Base-by-base conservation (phyloP, 2,888 invertebrate species). In the Mesorhabditis spiculigera region DNA sequence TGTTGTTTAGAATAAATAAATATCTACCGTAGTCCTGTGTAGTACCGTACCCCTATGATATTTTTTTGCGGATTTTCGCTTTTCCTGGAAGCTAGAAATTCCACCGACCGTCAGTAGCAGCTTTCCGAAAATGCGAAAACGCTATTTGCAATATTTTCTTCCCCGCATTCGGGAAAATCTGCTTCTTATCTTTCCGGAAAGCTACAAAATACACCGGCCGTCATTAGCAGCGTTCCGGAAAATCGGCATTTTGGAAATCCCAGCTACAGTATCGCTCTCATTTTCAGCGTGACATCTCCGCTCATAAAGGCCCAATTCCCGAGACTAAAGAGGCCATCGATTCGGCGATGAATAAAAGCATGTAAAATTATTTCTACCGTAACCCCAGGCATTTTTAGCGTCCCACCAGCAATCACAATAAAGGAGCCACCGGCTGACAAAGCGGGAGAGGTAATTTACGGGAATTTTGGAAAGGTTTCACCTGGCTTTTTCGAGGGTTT, bases 311-410 rank as follows among this genome's bases (percentile, higher is more conserved):
- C 10, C 58, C 10, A 50, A 28, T 28, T 50, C 58, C 58, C 8
- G 58, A 50, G 10, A 50, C 58, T 1, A 50, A 50, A 50, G 58
- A 50, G 58, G 58, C 58, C 10, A 50, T 50, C 58, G 58, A 50
- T 50, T 50, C 58, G n/a, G 58, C 58, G 58, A 50, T 50, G 58
- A 50, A 50, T 50, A 50, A 50, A 50, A 50, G 58, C 58, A 50
- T 50, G 58, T 50, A n/a, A 50, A n/a, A 50, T 50, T n/a, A 50
- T 50, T 13, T 13, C n/a, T 13, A 50, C 8, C 8, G n/a, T 10
- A 3, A 13, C 10, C 58, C n/a, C 58, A 50, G 8, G 8, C 10
- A 13, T 50, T 50, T 50, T 13, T n/a, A 50, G 58, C 8, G 58
- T 50, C n/a, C 58, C 58, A 13, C 58, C 58, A 50, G n/a, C n/a